phyloP scores from a whole-genome alignment of 2,797 vertebrate species.

The Xenopus petersii region DNA sequence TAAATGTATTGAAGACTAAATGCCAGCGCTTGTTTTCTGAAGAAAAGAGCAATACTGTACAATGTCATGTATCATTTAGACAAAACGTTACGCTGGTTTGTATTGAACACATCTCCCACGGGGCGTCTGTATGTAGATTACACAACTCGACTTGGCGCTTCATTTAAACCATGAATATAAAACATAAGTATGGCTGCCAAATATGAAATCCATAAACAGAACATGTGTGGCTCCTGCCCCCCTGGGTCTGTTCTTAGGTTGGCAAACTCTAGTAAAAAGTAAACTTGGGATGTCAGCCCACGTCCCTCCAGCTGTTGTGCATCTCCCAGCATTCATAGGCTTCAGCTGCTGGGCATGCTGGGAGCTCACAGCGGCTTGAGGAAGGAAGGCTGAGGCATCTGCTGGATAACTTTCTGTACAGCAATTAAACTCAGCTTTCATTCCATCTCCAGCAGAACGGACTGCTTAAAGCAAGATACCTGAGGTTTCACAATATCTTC shows the following conservation, averaged over 20 bases:
- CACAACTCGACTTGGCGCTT: constrained; percentile 62
- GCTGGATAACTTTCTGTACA: constrained; percentile 75
- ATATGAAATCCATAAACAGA: constrained; percentile 77
- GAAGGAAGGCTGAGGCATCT: too few species aligned
- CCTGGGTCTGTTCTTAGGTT: too few species aligned
- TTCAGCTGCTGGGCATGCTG: too few species aligned
- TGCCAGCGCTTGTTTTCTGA: neutral
- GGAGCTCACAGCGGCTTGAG: too few species aligned
- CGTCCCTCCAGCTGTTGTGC: too few species aligned
- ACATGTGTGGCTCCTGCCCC: constrained; percentile 52
- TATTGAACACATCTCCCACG: constrained; percentile 15
- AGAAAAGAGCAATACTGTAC: constrained; percentile 23
- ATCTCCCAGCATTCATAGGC: too few species aligned
- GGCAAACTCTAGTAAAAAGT: constrained; percentile 73
- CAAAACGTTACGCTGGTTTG: constrained; percentile 17
- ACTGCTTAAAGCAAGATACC: constrained; percentile 84
- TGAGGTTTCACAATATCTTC: constrained; percentile 88
- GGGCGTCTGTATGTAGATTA: constrained; percentile 15
- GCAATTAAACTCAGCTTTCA: constrained; percentile 65
- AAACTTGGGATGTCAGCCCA: constrained; percentile 52
- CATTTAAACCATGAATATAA: constrained; percentile 74
- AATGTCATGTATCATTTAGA: constrained; percentile 55
- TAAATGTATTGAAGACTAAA: constrained; percentile 7
- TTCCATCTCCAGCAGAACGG: constrained; percentile 70
- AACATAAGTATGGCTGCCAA: constrained; percentile 83